Evolutionary conservation across 2,888 invertebrate genomes (phyloP).

Genomic region (Hirtodrosophila cameraria): DNA sequence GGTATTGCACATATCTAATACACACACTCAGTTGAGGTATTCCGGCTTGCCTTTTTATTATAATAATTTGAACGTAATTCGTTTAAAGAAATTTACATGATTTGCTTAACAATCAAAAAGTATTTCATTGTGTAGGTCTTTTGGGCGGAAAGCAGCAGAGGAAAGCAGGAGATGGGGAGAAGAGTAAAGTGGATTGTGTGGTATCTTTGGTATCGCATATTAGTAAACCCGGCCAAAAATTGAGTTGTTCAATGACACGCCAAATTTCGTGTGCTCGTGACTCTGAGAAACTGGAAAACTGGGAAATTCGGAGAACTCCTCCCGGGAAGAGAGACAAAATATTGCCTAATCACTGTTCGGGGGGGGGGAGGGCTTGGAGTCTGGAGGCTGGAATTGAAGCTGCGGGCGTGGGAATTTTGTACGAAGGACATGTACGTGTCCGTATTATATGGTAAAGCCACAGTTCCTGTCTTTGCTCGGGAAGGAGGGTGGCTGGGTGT

Average conservation of each 20-base stretch:
- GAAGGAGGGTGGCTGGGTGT: background rate
- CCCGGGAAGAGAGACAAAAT: too few relatives aligned
- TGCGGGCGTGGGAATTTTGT: slow-evolving; percentile 42
- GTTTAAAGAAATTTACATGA: slow-evolving; percentile 71
- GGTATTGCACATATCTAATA: too few relatives aligned
- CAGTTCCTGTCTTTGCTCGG: too few relatives aligned
- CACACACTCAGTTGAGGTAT: too few relatives aligned
- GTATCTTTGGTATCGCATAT: slow-evolving; percentile 25
- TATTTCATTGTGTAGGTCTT: slow-evolving; percentile 37
- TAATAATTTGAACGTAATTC: slow-evolving; percentile 75
- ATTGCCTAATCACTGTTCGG: slow-evolving; percentile 74
- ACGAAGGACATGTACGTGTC: slow-evolving; percentile 45
- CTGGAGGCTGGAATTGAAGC: slow-evolving; percentile 10
- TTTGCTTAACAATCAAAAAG: slow-evolving; percentile 67
- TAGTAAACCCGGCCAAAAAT: slow-evolving; percentile 34
- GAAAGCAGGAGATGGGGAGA: background rate
- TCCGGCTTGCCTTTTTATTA: slow-evolving; percentile 7
- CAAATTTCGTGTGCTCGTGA: slow-evolving; percentile 54
- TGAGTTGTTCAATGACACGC: slow-evolving; percentile 73
- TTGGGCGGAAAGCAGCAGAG: background rate
- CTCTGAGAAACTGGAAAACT: slow-evolving; percentile 18
- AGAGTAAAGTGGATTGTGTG: slow-evolving; percentile 24
- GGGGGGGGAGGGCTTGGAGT: too few relatives aligned
- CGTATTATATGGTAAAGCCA: slow-evolving; percentile 33
- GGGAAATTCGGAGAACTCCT: too few relatives aligned